Evolutionary conservation across 2,113 vertebrate genomes (phyloP).

Genomic region (Eclectus roratus): DNA sequence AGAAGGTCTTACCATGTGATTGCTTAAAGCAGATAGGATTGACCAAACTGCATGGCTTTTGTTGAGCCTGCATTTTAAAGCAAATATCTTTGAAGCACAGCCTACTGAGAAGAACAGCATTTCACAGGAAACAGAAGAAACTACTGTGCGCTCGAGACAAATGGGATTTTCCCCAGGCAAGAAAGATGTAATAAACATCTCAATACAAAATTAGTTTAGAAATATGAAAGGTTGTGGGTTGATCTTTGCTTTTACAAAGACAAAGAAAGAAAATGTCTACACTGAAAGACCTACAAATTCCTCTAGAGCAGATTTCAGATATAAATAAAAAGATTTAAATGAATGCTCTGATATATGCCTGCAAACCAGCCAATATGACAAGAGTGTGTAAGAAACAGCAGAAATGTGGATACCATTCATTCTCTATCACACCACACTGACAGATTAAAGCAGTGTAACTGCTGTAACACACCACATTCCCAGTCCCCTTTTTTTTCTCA

Average conservation of each 20-base stretch:
- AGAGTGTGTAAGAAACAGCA: not conserved
- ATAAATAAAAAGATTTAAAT: conserved; percentile 18
- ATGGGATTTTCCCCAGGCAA: conserved; percentile 43
- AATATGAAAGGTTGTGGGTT: conserved; percentile 16
- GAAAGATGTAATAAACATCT: conserved; percentile 47
- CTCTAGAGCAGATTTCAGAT: conserved; percentile 20
- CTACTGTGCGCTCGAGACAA: not conserved
- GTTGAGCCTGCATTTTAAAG: conserved; percentile 11
- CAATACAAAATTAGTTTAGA: conserved; percentile 34
- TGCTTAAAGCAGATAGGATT: conserved; percentile 18
- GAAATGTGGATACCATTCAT: not conserved
- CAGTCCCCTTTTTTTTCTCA: not conserved
- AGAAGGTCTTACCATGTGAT: not conserved
- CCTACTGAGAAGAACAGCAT: conserved; percentile 24
- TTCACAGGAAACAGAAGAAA: conserved; percentile 50
- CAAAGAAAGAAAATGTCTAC: not conserved
- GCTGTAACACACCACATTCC: not conserved
- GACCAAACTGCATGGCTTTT: not conserved
- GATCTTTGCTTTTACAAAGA: not conserved
- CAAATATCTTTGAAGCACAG: conserved; percentile 30
- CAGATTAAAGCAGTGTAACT: not conserved
- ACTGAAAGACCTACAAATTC: not conserved
- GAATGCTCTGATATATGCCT: not conserved
- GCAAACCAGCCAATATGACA: conserved; percentile 18
- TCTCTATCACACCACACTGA: not conserved